Conservation (phyloP, 1,140 invertebrate genomes). For the Drosophila subobscura region DNA sequence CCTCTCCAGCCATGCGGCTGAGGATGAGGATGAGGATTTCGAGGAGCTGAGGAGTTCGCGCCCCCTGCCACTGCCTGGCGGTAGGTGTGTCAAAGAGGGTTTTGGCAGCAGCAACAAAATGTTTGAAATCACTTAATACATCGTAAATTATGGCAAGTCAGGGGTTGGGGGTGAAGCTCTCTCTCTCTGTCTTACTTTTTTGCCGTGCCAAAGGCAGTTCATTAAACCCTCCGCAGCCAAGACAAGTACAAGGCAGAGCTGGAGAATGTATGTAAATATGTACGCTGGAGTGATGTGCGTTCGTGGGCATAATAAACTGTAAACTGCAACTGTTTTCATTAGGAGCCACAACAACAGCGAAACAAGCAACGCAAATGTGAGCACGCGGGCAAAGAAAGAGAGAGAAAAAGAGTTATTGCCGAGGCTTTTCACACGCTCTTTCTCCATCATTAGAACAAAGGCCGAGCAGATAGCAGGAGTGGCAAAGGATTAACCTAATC, state of each 20-base stretch:
- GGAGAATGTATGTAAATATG: neutral
- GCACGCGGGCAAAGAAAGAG: conserved; percentile 13
- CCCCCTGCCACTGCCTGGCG: conserved; percentile 13
- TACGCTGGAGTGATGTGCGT: conserved; percentile 28
- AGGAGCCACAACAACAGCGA: conserved; percentile 37
- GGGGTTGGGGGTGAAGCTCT: conserved; percentile 19
- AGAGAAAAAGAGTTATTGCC: conserved; percentile 70
- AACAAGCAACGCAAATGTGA: conserved; percentile 13
- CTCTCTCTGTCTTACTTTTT: conserved; percentile 45
- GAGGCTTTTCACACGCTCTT: conserved; percentile 72
- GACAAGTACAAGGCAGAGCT: conserved; percentile 16
- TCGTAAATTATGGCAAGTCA: conserved; percentile 76
- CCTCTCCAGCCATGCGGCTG: conserved; percentile 14
- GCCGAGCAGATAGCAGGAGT: conserved; percentile 60
- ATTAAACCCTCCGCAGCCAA: conserved; percentile 30
- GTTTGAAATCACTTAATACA: conserved; percentile 80
- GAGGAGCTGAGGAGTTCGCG: neutral
- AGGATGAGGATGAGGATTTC: neutral
- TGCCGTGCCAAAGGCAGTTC: conserved; percentile 30
- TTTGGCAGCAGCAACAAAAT: conserved; percentile 52
- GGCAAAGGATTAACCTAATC: conserved; percentile 77
- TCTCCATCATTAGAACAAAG: conserved; percentile 78
- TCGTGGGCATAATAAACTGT: conserved; percentile 60
- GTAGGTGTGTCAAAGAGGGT: conserved; percentile 26
- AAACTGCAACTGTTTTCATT: conserved; percentile 76